Evolutionary conservation across 2,888 invertebrate genomes (phyloP), one percentile per base, ranked within the genome.

Genomic region (Amblyjoppa proteus): DNA sequence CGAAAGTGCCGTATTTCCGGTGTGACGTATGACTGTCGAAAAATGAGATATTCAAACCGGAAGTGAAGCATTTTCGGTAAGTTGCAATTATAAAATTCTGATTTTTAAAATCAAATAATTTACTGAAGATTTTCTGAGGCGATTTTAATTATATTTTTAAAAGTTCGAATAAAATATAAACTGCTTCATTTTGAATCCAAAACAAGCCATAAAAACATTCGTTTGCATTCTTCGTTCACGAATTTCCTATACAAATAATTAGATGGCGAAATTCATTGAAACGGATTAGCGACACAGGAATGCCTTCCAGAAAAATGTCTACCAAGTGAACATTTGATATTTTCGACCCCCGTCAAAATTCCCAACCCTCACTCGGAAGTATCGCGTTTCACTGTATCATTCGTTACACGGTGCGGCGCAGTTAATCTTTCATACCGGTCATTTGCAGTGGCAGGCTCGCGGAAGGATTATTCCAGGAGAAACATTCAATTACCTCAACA

Each of bases 401-500:
- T 51, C 66, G 61, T 73, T 20, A 25, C 20, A 73, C 16, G 1
- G 56, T 58, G 16, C 69, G 41, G 41, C 41, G 28, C 61, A 70
- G 56, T 66, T 49, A 69, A 45, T 49, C n/a, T 25, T n/a, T 53
- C 31, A 53, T 31, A 25, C 53, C 69, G 75, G 49, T 61, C 16
- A 41, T 38, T 16, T 41, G 20, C 38, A 41, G 34, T 45, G 38
- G 75, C 71, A 56, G 78, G 61, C 69, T 61, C 11, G n/a, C 38
- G 73, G 69, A 85, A 85, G 85, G 80, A 83, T 85, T 85, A 73
- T 68, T 75, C 74, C 31, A 25, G 20, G 64, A 83, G 75, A 74
- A 85, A 81, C 83, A 83, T 80, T 85, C 83, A 85, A 83, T 83
- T 85, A 83, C 53, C 28, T 20, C 31, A 31, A 76, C 64, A 76